Evolutionary conservation across 1,140 invertebrate species (phyloP), one percentile per base, ranked within the genome.

Genomic region (Drosophila ananassae): DNA sequence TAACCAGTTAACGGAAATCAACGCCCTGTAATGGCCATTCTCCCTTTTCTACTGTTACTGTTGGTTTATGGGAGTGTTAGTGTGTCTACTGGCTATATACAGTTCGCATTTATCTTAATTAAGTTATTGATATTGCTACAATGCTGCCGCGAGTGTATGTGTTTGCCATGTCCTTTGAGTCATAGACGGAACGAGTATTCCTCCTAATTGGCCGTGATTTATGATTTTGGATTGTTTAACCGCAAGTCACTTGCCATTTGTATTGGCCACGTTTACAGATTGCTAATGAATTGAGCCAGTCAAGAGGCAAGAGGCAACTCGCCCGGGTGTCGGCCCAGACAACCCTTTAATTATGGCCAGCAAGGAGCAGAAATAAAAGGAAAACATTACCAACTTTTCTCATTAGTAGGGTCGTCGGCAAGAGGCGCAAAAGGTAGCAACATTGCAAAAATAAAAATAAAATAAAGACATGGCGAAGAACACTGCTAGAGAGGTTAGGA

Each of bases 21-120:
- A 58, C 69, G 44, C 56, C 63, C 59, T 34, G 39, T 69, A 78
- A 79, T 54, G 46, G 39, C 69, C 64, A 72, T 60, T 61, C 61
- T 51, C 34, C 47, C 22, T 9, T 17, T 21, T 28, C 25, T 28
- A 28, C 6, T 22, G 46, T 51, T 64, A 55, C 60, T 48, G 56
- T 67, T 46, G 64, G 52, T 72, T 25, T 63, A 50, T 59, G 67
- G 37, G 46, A 53, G 61, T 53, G 48, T 54, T 51, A 39, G 53
- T 54, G 41, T 53, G 47, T 67, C 79, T 78, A 63, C 56, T 8
- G 52, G 64, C 72, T 89, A 83, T 77, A 89, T 89, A 82, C 83
- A 77, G 72, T 89, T 71, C 76, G 61, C 83, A 89, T 89, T 89
- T 89, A 89, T 89, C 83, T 89, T 89, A 89, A 89, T 89, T 89